Evolutionary conservation across 2,113 vertebrate species (phyloP).

Genomic region (Halichoeres trimaculatus): DNA sequence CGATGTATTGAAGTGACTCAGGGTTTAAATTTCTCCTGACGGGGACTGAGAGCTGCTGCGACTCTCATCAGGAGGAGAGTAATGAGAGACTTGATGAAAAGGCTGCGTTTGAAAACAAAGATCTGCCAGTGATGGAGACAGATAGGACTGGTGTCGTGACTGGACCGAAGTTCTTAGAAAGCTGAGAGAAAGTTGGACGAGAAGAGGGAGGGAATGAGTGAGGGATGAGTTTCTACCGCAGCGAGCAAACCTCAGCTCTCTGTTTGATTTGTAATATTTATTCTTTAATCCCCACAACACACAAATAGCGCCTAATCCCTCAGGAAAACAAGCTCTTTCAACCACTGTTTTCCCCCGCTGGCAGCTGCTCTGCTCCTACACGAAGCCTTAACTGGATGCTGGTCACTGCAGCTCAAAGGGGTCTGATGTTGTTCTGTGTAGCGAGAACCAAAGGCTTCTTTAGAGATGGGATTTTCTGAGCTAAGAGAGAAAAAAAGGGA

Average conservation of each 20-base stretch:
- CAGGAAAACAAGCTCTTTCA: conserved; percentile 44
- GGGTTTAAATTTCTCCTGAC: conserved; percentile 24
- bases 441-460: conserved; percentile 45
- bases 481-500: conserved; percentile 35
- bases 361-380: conserved; percentile 42
- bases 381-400: conserved; percentile 32
- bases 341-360: conserved; percentile 37
- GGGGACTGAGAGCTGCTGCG: conserved; percentile 7
- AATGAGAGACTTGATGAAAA: conserved; percentile 58
- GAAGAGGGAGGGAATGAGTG: conserved; percentile 16
- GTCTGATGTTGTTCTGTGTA: conserved; percentile 42
- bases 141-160: not conserved
- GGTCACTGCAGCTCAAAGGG: conserved; percentile 41
- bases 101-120: conserved; percentile 47
- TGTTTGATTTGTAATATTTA: conserved; percentile 64
- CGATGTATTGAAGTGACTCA: conserved; percentile 28
- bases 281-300: conserved; percentile 48
- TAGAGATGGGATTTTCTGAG: conserved; percentile 57
- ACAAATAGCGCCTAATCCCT: conserved; percentile 60
- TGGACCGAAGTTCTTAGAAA: conserved; percentile 19
- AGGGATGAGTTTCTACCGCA: conserved; percentile 16
- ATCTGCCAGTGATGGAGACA: conserved; percentile 15
- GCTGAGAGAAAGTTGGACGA: not conserved
- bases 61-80: conserved; percentile 33
- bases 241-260: conserved; percentile 44